phyloP scores from a whole-genome alignment of 2,113 vertebrate genomes.

The Bettongia penicillata region DNA sequence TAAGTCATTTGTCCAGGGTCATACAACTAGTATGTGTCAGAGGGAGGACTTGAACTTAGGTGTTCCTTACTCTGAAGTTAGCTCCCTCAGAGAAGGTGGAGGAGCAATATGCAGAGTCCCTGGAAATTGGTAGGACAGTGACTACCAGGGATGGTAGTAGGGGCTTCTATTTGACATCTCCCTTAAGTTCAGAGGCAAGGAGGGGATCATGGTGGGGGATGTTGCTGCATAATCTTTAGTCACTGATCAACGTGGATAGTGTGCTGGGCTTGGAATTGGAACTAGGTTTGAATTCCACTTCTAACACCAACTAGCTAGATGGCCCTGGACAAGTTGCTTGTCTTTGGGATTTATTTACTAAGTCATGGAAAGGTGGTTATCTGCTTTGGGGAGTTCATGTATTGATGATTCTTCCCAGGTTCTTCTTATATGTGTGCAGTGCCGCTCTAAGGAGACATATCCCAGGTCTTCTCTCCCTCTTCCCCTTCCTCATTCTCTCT shows the following conservation, averaged over 20 bases:
- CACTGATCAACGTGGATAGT: background rate
- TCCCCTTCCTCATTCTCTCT: no score
- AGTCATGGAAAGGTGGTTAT: background rate
- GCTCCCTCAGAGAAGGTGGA: background rate
- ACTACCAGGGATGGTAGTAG: background rate
- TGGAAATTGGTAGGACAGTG: background rate
- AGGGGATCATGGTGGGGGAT: background rate
- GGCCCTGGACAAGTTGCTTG: background rate
- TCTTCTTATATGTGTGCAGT: background rate
- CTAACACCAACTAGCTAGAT: background rate
- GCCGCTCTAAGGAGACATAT: background rate
- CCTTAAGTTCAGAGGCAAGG: background rate
- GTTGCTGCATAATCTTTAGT: background rate
- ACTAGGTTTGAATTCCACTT: background rate
- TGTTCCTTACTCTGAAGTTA: background rate
- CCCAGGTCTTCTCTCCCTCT: background rate
- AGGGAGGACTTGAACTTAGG: background rate
- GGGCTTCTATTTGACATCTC: background rate
- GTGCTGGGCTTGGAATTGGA: background rate
- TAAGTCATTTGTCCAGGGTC: background rate
- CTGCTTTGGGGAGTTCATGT: background rate
- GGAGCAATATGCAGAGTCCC: background rate
- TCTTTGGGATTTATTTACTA: background rate
- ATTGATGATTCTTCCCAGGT: background rate
- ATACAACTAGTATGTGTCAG: background rate